Conservation (phyloP, 2,797 vertebrate species). For the Sebastolobus alascanus region DNA sequence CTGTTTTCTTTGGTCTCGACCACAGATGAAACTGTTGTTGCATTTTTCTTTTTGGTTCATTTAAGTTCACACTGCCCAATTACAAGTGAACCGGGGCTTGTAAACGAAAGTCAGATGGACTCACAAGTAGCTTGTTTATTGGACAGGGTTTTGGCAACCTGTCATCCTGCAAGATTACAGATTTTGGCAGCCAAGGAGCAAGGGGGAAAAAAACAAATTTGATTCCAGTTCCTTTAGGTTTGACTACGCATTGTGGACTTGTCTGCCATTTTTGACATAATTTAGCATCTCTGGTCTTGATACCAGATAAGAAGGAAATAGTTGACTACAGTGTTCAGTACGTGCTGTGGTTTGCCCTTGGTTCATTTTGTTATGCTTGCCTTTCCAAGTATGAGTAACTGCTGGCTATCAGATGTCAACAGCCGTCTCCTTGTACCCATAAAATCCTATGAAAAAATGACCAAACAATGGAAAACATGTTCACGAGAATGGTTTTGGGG, state of each 20-base stretch:
- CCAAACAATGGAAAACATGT: slow-evolving; percentile 19
- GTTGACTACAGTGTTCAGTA: slow-evolving; percentile 17
- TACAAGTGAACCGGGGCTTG: slow-evolving; percentile 59
- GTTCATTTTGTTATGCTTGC: slow-evolving; percentile 35
- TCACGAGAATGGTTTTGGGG: slow-evolving; percentile 17
- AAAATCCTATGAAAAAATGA: slow-evolving; percentile 30
- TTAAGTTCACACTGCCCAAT: slow-evolving; percentile 65
- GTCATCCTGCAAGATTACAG: slow-evolving; percentile 47
- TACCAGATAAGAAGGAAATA: slow-evolving; percentile 31
- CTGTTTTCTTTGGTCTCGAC: slow-evolving; percentile 48
- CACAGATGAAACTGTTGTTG: slow-evolving; percentile 37
- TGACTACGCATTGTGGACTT: background rate
- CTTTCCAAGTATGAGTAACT: slow-evolving; percentile 47
- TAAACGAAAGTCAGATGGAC: slow-evolving; percentile 66
- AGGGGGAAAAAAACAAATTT: background rate
- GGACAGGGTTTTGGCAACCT: slow-evolving; percentile 59
- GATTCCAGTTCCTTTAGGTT: slow-evolving; percentile 38
- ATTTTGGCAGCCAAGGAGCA: slow-evolving; percentile 39
- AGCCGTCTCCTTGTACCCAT: slow-evolving; percentile 31
- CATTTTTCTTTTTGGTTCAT: slow-evolving; percentile 64
- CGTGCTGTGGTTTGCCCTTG: slow-evolving; percentile 32
- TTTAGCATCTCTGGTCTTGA: slow-evolving; percentile 39
- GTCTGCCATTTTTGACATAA: slow-evolving; percentile 9
- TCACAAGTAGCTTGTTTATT: slow-evolving; percentile 69
- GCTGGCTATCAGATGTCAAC: slow-evolving; percentile 40